Evolutionary conservation across 2,888 invertebrate genomes (phyloP).

Genomic region (Spodoptera picta): DNA sequence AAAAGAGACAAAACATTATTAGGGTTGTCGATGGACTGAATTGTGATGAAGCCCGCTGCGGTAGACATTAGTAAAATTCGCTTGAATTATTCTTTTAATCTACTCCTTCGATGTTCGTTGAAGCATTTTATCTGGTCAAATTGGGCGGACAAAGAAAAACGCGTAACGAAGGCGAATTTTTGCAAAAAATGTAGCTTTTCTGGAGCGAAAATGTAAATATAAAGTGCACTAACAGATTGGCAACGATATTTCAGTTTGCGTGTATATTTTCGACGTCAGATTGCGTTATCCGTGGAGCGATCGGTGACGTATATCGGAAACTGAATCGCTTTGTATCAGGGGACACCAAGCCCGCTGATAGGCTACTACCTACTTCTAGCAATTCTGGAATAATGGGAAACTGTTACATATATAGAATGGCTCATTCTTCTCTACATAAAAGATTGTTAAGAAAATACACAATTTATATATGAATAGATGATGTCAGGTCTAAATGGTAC

Average conservation of each 20-base stretch:
- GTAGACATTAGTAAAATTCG: slow-evolving; percentile 38
- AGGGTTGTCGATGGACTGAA: slow-evolving; percentile 22
- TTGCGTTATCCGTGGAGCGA: slow-evolving; percentile 12
- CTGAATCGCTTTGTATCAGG: slow-evolving; percentile 10
- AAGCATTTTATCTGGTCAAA: slow-evolving; percentile 27
- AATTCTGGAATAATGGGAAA: neutral
- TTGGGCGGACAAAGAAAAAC: slow-evolving; percentile 21
- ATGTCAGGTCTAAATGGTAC: too few species aligned
- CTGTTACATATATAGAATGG: too few species aligned
- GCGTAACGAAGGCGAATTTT: slow-evolving; percentile 10
- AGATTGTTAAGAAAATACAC: too few species aligned
- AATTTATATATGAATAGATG: too few species aligned
- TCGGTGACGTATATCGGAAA: slow-evolving; percentile 13
- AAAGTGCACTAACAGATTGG: slow-evolving; percentile 17
- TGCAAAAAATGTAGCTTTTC: neutral
- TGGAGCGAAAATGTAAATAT: neutral
- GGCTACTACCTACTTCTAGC: neutral
- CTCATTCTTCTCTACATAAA: too few species aligned
- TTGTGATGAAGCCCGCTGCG: slow-evolving; percentile 38
- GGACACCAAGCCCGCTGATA: neutral
- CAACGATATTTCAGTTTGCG: slow-evolving; percentile 27
- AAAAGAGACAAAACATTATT: slow-evolving; percentile 39
- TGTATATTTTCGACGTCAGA: slow-evolving; percentile 27
- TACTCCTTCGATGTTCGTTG: slow-evolving; percentile 20
- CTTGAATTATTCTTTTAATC: slow-evolving; percentile 43